Conservation (phyloP, 2,888 invertebrate genomes). For the Coleophora flavipennella region DNA sequence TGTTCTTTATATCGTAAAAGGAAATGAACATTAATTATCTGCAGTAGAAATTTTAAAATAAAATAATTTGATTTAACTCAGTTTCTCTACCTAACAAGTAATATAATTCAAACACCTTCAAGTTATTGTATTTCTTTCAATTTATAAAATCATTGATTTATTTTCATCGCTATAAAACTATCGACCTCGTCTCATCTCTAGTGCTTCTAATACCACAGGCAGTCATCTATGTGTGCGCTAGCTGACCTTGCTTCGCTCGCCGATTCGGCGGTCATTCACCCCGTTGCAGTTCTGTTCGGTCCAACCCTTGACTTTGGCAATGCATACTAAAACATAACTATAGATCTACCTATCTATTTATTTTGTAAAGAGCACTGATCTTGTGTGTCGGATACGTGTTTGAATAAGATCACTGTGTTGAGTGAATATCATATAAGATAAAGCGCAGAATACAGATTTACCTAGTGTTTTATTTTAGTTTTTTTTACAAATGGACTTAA, state of each 20-base stretch:
- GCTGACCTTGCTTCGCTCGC: conserved; percentile 58
- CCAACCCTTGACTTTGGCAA: conserved; percentile 60
- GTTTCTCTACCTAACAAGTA: too few species aligned
- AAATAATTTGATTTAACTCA: too few species aligned
- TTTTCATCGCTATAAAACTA: conserved; percentile 10
- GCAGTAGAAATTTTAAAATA: too few species aligned
- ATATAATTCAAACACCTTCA: too few species aligned
- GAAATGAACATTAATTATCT: too few species aligned
- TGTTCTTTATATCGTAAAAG: too few species aligned
- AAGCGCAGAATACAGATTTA: too few species aligned
- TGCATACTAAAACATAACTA: background rate
- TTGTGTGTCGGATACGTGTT: background rate
- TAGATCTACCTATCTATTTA: background rate
- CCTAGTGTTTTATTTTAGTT: too few species aligned
- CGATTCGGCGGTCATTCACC: conserved; percentile 68
- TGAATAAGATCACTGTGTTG: background rate
- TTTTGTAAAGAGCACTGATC: background rate
- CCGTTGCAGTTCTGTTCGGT: conserved; percentile 37
- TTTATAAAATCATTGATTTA: background rate
- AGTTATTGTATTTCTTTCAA: too few species aligned
- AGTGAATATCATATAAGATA: too few species aligned
- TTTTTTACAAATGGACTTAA: too few species aligned
- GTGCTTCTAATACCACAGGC: conserved; percentile 68
- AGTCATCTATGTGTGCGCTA: conserved; percentile 39
- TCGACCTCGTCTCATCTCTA: conserved; percentile 41